Evolutionary conservation across 92 coral and sea anemone genomes (phyloP), one percentile per base, ranked within the genome.

Genomic region (Zoanthus sociatus): DNA sequence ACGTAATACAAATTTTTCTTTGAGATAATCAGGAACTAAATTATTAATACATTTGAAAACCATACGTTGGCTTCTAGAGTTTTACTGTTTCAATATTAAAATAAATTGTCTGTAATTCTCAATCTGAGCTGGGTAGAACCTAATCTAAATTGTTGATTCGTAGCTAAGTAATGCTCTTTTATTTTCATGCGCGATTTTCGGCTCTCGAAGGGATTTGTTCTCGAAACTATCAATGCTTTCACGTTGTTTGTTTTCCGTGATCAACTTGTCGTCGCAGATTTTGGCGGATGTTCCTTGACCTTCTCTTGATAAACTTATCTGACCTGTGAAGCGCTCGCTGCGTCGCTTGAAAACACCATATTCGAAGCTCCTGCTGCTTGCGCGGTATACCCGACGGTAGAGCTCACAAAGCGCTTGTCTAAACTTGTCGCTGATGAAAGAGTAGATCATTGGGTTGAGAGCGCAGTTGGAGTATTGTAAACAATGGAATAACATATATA

Each of bases 391-490:
- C 16, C 53, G 73, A 13, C 76, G 85, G 73, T 20, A 81, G 8
- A 81, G 3, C 21, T 46, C 42, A 26, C 63, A 32, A 3, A 94
- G 69, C 8, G 96, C 95, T 20, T 89, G 92, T 26, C 94, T 86
- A 47, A 94, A 94, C 56, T 92, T 94, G 48, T 91, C 94, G 68
- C 98, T 94, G 96, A 94, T 93, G 83, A 89, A 94, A 56, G 96
- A 94, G 83, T 94, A 94, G 47, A 94, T 20, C 6, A 94, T 26
- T 9, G 98, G 98, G 73, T 94, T 94, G 9, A 91, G 79, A 0
- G 98, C 95, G 55, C 98, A 94, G 86, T 94, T 94, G 14, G 98
- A 94, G 73, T 78, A 94, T 9, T 92, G 91, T 3, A 91, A 78
- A 47, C 92, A 83, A 45, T 50, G 86, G 5, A 93, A 86, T 1